These are phyloP conservation scores for Ephestia elutella DNA, from an alignment of 1,140 invertebrate species.

Conservation along the genomic window DNA sequence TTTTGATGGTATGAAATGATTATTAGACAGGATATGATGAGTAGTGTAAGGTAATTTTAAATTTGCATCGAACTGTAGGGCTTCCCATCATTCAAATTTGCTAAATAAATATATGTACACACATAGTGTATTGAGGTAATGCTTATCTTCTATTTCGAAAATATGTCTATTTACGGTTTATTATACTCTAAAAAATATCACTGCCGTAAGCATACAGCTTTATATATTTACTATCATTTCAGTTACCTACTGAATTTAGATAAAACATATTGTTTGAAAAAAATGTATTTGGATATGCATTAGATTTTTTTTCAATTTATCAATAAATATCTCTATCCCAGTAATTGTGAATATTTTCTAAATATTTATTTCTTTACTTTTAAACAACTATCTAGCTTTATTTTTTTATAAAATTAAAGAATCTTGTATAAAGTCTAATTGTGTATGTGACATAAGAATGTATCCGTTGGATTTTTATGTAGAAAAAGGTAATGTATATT, in stretches of 20 bases:
- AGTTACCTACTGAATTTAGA: too few species aligned
- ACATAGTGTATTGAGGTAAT: background rate
- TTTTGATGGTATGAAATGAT: background rate
- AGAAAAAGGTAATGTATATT: slow-evolving; percentile 24
- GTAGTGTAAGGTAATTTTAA: slow-evolving; percentile 18
- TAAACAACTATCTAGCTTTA: slow-evolving; percentile 23
- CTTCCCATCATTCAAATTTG: slow-evolving; percentile 32
- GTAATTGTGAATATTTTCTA: background rate
- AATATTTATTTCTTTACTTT: background rate
- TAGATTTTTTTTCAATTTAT: background rate
- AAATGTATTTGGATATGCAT: too few species aligned
- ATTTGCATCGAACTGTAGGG: slow-evolving; percentile 52
- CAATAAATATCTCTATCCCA: background rate
- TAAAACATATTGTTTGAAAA: too few species aligned
- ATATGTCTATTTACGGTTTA: background rate
- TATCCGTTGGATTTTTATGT: slow-evolving; percentile 18
- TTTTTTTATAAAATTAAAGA: slow-evolving; percentile 18
- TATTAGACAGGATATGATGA: background rate
- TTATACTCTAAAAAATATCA: background rate
- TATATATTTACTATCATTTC: too few species aligned
- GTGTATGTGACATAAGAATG: slow-evolving; percentile 6
- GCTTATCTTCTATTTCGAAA: background rate
- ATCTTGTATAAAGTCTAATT: slow-evolving; percentile 1
- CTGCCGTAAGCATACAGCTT: background rate
- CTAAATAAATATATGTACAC: slow-evolving; percentile 1